Evolutionary conservation across 2,888 invertebrate species (phyloP), one percentile per base, ranked within the genome.

Genomic region (Sussaba pulchella): DNA sequence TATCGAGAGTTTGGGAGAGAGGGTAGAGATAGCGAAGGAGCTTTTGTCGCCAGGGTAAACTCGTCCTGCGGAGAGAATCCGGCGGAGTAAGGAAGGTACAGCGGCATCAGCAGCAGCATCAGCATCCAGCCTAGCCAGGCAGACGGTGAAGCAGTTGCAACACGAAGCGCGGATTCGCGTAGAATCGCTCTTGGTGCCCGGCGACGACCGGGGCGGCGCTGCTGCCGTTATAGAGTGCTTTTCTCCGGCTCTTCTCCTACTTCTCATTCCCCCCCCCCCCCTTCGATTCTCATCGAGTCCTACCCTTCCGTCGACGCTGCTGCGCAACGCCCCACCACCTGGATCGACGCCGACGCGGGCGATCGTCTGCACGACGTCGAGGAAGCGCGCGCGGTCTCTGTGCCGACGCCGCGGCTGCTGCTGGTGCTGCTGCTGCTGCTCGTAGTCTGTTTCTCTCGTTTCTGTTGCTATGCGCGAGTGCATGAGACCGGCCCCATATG

Each of bases 301-400:
- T n/a, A n/a, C n/a, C n/a, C n/a, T n/a, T n/a, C n/a, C n/a, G n/a
- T n/a, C n/a, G n/a, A n/a, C n/a, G n/a, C n/a, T n/a, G n/a, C n/a
- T n/a, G n/a, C n/a, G n/a, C n/a, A n/a, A n/a, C n/a, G n/a, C n/a
- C n/a, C n/a, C n/a, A n/a, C n/a, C n/a, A n/a, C n/a, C n/a, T n/a
- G n/a, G n/a, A n/a, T n/a, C n/a, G n/a, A n/a, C 93, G 92, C 93
- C 93, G 93, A 93, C 93, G 93, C 75, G 78, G 82, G 74, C 82
- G 80, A 67, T 84, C 83, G 77, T 83, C 76, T 83, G 83, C 81
- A 84, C 80, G 82, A 82, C 82, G 73, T 72, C 81, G 74, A 78
- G 78, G 59, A 77, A 67, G 69, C 66, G 79, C 72, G 64, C 57
- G 78, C 76, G n/a, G n/a, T 64, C 72, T 67, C 50, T 72, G 47